Base-by-base conservation (phyloP, 2,888 invertebrate genomes). In the Agonopterix alstromeriana region DNA sequence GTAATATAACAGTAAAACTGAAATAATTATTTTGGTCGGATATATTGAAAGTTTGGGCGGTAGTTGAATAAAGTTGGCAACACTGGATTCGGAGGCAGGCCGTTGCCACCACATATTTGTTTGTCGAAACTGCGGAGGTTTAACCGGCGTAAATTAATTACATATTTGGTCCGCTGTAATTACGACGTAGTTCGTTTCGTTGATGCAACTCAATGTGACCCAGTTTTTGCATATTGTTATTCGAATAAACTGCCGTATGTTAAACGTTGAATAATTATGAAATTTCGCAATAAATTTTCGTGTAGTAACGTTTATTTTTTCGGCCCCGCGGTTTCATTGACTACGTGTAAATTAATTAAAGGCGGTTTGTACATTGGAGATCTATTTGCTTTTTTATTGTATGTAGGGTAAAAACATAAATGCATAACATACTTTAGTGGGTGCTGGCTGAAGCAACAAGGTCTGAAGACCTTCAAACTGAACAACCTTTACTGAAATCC, bases 91-190 rank as follows among this genome's bases (percentile, higher is more conserved):
- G 52, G 53, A 48, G 50, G 51, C 48, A 48, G 50, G 43, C 49
- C 49, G 53, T 48, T 52, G 57, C 50, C 53, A 60, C 65, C 60
- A 56, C 60, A 65, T 68, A 67, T 67, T 67, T 70, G 68, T 73
- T 73, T 66, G 57, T 57, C 58, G 63, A 65, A 61, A 63, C 61
- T 58, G 56, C 62, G 56, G 60, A 57, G 60, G 67, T 60, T 72
- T 59, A 70, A 65, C 70, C 57, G 59, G 65, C 58, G 70, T 73
- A 70, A 79, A 82, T 80, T 81, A 80, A 82, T 82, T 70, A 77
- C 70, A 68, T 67, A 73, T 80, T 77, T 77, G 72, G 70, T 55
- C 60, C 53, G 61, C 60, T 64, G 69, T 78, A 81, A 82, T 82
- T 77, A 79, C 74, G 64, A 67, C 65, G 65, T 66, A 27, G 27